Percentiles rank a stretch among this genome's conserved stretches.
Evolutionary conservation across 2,113 vertebrate species (phyloP).

Genomic region (Phalacrocorax brasilianus): DNA sequence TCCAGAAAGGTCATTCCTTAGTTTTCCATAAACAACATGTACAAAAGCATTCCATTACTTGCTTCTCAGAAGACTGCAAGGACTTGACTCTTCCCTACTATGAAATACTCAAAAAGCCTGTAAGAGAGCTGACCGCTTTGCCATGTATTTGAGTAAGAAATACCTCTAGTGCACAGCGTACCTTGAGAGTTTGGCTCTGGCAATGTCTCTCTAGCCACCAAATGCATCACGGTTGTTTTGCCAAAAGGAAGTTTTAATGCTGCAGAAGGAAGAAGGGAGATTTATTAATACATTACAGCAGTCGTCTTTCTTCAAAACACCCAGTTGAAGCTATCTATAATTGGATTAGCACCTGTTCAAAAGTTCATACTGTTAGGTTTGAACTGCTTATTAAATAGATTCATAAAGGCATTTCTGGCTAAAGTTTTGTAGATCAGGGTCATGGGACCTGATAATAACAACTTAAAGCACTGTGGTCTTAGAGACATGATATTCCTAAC

Average conservation of each 20-base stretch:
- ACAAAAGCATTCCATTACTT: not conserved
- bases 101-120: not conserved
- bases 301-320: not conserved
- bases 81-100: not conserved
- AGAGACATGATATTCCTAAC: not conserved
- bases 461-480: not conserved
- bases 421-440: not conserved
- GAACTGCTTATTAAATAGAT: not conserved
- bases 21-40: not conserved
- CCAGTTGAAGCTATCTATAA: not conserved
- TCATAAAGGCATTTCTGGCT: not conserved
- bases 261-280: constrained; percentile 59
- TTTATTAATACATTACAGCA: not conserved
- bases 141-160: not conserved
- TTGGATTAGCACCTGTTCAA: not conserved
- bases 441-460: not conserved
- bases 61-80: not conserved
- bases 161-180: constrained; percentile 44
- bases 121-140: not conserved
- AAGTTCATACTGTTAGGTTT: not conserved
- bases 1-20: not conserved
- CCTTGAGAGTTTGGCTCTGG: constrained; percentile 99
- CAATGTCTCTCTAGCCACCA: constrained; percentile 98
- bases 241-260: constrained; percentile 97
- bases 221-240: constrained; percentile 99